Evolutionary conservation across 2,797 vertebrate species (phyloP).

Genomic region (Coluber constrictor): DNA sequence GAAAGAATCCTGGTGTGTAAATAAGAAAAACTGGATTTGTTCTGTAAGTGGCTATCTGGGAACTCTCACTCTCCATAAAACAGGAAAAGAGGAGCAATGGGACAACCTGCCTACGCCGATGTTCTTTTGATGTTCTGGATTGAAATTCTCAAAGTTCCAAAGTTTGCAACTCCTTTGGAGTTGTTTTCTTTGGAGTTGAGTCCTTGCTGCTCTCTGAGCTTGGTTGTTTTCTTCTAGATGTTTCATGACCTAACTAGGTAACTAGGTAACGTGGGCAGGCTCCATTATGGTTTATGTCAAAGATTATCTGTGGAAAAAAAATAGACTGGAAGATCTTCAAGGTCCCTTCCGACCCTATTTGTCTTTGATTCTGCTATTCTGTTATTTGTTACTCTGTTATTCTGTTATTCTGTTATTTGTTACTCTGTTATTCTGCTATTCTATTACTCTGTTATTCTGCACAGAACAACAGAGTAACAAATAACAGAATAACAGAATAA

Average conservation of each 20-base stretch:
- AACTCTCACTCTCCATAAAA: not conserved
- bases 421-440: too few species aligned
- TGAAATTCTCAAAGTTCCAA: not conserved
- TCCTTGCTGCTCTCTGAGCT: not conserved
- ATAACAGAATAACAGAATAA: too few species aligned
- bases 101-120: not conserved
- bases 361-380: not conserved
- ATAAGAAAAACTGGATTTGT: not conserved
- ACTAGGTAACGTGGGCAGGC: not conserved
- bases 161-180: not conserved
- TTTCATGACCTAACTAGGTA: not conserved
- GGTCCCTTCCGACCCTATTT: not conserved
- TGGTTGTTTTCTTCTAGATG: not conserved
- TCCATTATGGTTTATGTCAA: not conserved
- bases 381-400: too few species aligned
- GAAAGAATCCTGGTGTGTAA: not conserved
- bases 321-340: not conserved
- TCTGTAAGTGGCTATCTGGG: not conserved
- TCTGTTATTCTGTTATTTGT: too few species aligned
- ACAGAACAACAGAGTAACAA: too few species aligned
- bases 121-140: not conserved
- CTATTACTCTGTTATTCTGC: too few species aligned
- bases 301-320: not conserved
- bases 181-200: too few species aligned
- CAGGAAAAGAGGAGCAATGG: not conserved